Percentiles rank a stretch among this genome's conserved stretches.
Evolutionary conservation across 2,113 vertebrate genomes (phyloP).

Genomic region (Theristicus caerulescens): DNA sequence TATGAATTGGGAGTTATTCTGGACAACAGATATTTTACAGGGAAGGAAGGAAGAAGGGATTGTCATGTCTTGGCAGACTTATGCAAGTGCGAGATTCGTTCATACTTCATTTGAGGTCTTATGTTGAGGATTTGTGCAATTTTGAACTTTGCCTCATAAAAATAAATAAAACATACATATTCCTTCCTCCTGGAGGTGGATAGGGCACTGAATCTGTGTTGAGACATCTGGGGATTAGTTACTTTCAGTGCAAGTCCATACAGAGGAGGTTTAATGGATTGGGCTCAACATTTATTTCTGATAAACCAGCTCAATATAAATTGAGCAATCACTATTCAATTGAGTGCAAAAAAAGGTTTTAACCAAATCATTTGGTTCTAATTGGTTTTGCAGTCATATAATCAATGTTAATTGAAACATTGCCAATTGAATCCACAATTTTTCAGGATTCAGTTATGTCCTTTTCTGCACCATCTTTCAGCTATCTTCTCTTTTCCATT

Average conservation of each 20-base stretch:
- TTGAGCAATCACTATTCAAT: neutral
- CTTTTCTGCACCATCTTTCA: neutral
- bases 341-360: neutral
- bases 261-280: constrained; percentile 34
- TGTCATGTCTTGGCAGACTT: neutral
- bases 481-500: neutral
- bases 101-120: neutral
- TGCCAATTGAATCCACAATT: neutral
- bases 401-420: neutral
- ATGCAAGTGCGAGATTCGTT: neutral
- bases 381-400: neutral
- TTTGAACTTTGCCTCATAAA: neutral
- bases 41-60: neutral
- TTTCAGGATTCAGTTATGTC: neutral
- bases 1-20: neutral
- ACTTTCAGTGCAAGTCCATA: neutral
- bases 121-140: neutral
- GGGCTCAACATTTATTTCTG: neutral
- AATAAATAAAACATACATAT: neutral
- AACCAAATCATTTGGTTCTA: neutral
- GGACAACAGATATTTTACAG: neutral
- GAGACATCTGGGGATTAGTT: constrained; percentile 54
- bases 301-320: neutral
- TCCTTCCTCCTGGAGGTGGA: neutral
- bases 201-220: neutral